A percentile compares a stretch with the other conserved stretches of the same genome.
These are phyloP conservation scores for Apostichopus leukothele DNA, from an alignment of 53 echinoderm and acorn worm species.

Conservation along the genomic window DNA sequence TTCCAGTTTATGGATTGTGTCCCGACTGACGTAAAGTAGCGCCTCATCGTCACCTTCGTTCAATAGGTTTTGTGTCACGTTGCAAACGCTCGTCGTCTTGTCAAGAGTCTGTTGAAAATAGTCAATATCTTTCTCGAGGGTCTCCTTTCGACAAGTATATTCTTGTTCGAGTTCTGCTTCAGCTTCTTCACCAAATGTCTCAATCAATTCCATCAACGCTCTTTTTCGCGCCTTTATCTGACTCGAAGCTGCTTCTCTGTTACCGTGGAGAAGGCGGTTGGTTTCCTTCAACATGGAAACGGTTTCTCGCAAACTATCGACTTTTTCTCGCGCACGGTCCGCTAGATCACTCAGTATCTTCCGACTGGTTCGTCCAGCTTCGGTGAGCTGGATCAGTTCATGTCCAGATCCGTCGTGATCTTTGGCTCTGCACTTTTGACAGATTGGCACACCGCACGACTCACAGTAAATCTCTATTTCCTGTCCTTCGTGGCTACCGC, in stretches of 20 bases:
- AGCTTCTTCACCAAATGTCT: constrained; percentile 73
- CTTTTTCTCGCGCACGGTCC: constrained; percentile 68
- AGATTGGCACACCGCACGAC: constrained; percentile 91
- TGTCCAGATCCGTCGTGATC: constrained; percentile 71
- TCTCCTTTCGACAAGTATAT: constrained; percentile 58
- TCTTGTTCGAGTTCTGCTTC: constrained; percentile 74
- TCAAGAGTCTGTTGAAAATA: constrained; percentile 75
- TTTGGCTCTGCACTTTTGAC: constrained; percentile 77
- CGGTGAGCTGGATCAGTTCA: constrained; percentile 64
- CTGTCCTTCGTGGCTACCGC: constrained; percentile 73
- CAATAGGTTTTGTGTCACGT: constrained; percentile 83
- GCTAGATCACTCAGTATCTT: constrained; percentile 58
- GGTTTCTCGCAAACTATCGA: constrained; percentile 66
- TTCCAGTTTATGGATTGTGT: constrained; percentile 83
- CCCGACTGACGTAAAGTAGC: constrained; percentile 76
- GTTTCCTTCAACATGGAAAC: constrained; percentile 72
- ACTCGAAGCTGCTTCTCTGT: constrained; percentile 60
- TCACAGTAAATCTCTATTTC: constrained; percentile 88
- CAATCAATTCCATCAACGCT: constrained; percentile 71
- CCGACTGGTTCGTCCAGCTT: constrained; percentile 69
- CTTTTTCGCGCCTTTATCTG: constrained; percentile 72
- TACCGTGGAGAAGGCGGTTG: constrained; percentile 66
- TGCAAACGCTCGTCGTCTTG: constrained; percentile 87
- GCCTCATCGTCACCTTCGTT: constrained; percentile 85
- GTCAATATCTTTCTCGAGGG: constrained; percentile 73